phyloP scores from a whole-genome alignment of 2,797 vertebrate genomes.

The Pseudochirops cupreus region DNA sequence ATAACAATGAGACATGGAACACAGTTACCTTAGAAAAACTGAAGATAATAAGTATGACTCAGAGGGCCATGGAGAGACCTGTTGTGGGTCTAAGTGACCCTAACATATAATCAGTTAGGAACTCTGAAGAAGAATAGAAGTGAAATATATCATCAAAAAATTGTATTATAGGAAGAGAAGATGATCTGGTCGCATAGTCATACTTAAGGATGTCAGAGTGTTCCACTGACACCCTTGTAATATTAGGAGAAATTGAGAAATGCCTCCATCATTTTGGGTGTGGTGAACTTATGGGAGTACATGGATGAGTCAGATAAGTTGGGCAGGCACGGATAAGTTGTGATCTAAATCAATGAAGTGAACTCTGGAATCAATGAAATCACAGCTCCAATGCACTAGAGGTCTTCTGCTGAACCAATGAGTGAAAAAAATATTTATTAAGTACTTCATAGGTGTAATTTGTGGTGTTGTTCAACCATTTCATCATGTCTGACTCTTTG shows the following conservation, averaged over 20 bases:
- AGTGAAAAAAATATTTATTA: neutral
- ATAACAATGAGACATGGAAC: neutral
- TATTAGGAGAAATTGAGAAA: neutral
- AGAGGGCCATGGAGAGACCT: neutral
- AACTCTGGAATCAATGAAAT: neutral
- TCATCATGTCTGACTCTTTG: neutral
- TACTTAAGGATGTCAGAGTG: neutral
- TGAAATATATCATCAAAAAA: neutral
- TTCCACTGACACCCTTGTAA: neutral
- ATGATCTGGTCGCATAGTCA: neutral
- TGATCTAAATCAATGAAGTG: neutral
- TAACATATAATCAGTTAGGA: neutral
- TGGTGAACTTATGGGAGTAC: too few relatives aligned
- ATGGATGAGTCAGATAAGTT: neutral
- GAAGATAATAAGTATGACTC: neutral
- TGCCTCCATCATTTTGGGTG: neutral
- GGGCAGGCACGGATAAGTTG: neutral
- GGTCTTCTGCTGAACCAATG: neutral
- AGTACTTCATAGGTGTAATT: neutral
- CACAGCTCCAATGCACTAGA: neutral
- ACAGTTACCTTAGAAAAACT: neutral
- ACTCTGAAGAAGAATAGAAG: neutral
- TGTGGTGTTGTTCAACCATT: neutral
- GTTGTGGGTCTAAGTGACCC: neutral
- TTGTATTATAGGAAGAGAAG: neutral